A percentile compares a stretch with the other conserved stretches of the same genome.
Conservation (phyloP, 2,888 invertebrate genomes). For the Epiblema foenella region DNA sequence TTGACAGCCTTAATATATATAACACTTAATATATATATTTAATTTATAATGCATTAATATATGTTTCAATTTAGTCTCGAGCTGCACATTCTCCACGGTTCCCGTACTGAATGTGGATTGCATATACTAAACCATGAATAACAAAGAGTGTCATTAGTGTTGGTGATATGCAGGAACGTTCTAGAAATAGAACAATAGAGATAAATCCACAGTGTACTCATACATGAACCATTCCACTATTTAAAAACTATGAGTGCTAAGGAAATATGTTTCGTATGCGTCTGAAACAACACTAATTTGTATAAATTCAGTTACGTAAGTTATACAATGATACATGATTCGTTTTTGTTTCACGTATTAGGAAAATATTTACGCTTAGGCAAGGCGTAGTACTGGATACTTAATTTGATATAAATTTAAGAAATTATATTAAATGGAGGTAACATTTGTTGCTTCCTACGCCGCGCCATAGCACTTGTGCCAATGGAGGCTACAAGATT, state of each 20-base stretch:
- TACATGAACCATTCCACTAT: constrained; percentile 12
- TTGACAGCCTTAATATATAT: no score
- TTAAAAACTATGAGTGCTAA: constrained; percentile 8
- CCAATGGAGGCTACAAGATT: not conserved
- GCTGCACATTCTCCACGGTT: constrained; percentile 7
- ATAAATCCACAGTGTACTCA: constrained; percentile 22
- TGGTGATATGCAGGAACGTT: constrained; percentile 32
- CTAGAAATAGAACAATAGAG: constrained; percentile 42
- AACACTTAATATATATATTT: no score
- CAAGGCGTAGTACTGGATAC: no score
- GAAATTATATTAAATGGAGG: no score
- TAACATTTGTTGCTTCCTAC: not conserved
- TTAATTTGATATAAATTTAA: no score
- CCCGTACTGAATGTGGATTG: constrained; percentile 14
- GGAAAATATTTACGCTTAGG: no score
- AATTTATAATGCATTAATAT: constrained; percentile 2
- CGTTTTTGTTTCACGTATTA: no score
- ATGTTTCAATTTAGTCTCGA: constrained; percentile 18
- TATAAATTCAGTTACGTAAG: no score
- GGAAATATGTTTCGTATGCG: not conserved
- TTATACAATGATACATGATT: no score
- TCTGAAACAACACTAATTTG: not conserved
- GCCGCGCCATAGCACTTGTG: constrained; percentile 16
- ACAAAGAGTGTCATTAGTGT: constrained; percentile 42
- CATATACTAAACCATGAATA: constrained; percentile 33